Evolutionary conservation across 2,113 vertebrate genomes (phyloP).

Genomic region (Polypterus bichir): DNA sequence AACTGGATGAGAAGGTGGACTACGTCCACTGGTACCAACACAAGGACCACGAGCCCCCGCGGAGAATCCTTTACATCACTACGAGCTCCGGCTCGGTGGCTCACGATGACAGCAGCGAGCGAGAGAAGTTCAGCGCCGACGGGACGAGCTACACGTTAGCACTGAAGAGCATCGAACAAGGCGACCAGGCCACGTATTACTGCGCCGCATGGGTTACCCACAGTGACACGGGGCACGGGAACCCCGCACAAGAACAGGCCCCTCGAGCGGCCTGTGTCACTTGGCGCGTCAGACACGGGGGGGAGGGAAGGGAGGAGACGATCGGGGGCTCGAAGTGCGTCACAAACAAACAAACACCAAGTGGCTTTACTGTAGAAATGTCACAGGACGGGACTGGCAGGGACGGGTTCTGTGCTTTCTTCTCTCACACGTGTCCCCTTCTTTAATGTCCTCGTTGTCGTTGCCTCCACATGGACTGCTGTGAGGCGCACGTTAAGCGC

Average conservation of each 20-base stretch:
- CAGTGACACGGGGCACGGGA: rapidly evolving
- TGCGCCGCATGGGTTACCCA: neutral
- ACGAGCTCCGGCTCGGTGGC: neutral
- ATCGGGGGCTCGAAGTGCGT: no score
- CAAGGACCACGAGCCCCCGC: neutral
- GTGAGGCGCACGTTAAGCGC: no score
- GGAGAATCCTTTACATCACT: neutral
- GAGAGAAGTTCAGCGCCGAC: neutral
- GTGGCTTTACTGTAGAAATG: neutral
- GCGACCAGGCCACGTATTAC: rapidly evolving
- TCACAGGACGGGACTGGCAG: no score
- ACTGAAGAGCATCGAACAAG: neutral
- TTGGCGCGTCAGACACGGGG: no score
- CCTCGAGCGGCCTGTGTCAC: no score
- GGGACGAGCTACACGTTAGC: neutral
- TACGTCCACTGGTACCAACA: slow-evolving; percentile 1
- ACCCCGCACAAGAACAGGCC: no score
- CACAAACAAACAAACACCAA: neutral
- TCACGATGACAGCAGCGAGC: neutral
- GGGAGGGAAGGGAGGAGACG: no score
- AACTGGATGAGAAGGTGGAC: neutral
- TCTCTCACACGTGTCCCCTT: no score
- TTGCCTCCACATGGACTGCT: no score
- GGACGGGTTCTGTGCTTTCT: no score
- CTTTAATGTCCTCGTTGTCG: no score